Conservation (phyloP, 2,113 vertebrate species). For the Mormyrus lacerda region DNA sequence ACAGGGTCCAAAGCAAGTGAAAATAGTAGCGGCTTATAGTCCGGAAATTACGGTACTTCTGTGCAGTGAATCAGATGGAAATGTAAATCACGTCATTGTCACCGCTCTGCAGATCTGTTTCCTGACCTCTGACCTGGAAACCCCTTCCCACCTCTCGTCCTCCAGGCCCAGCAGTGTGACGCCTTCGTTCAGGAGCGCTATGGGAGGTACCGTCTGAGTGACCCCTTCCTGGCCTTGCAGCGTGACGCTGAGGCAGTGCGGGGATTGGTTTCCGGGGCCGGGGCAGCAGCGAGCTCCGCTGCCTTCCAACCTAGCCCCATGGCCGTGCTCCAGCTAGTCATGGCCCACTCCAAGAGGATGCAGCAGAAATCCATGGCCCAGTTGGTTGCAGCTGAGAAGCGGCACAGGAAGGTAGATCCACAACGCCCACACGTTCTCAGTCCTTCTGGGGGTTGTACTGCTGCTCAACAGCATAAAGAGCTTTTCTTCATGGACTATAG, state of each 20-base stretch:
- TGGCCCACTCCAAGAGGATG: conserved; percentile 93
- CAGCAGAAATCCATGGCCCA: conserved; percentile 93
- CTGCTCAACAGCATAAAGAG: neutral
- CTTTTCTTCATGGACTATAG: neutral
- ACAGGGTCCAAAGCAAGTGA: no score
- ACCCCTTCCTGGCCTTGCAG: conserved; percentile 88
- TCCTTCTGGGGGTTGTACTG: neutral
- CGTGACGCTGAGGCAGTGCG: conserved; percentile 77
- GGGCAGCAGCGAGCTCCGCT: conserved; percentile 57
- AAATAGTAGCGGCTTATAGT: no score
- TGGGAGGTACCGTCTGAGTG: conserved; percentile 88
- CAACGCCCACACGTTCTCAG: neutral
- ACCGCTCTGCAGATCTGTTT: neutral
- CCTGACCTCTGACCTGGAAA: conserved; percentile 8
- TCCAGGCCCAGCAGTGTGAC: conserved; percentile 84
- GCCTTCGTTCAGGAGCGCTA: conserved; percentile 90
- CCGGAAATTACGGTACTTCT: no score
- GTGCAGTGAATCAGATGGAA: neutral
- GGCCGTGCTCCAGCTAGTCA: conserved; percentile 85
- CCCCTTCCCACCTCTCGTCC: conserved; percentile 21
- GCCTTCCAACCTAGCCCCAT: conserved; percentile 67
- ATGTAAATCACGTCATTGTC: neutral
- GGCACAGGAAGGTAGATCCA: conserved; percentile 77
- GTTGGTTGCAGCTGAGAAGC: conserved; percentile 79
- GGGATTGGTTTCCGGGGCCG: conserved; percentile 53